Base-by-base conservation (phyloP, 1,140 invertebrate genomes). In the Arctopsyche grandis region DNA sequence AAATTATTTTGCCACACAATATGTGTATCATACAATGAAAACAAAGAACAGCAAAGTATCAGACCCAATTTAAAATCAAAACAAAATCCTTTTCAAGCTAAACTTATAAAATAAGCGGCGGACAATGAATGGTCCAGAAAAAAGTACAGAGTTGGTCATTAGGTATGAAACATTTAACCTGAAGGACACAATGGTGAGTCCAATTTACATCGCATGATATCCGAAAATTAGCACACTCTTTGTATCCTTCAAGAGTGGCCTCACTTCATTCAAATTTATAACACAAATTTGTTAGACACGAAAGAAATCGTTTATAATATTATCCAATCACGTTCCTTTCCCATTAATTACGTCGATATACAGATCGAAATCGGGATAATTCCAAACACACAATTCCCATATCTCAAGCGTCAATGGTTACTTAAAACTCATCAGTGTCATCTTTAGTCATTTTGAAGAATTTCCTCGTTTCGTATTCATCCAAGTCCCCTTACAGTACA, bases 151-250 rank as follows among this genome's bases (percentile, higher is more conserved):
- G 5, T 19, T 21, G 56, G 56, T 21, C 16, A 60, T 60, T 60
- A 19, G n/a, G 9, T 60, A 19, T 16, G 56, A 60, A 60, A 5
- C 3, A 19, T 60, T 60, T 21, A 19, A 60, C 16, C 56, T 10
- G 19, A 60, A 60, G n/a, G 56, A 60, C 56, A 60, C 56, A 60
- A 60, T 60, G 56, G 56, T 21, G 56, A 19, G 56, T 60, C 56
- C 56, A 60, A 60, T 60, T 60, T 38, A 38, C 56, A 60, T 60
- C 56, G 56, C 56, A 60, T 60, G 56, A 60, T 60, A 21, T 5
- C n/a, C 56, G n/a, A 9, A 16, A 60, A 60, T 60, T 60, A 60
- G 21, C 56, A 60, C 56, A 16, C 56, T 38, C 29, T 38, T 38
- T 21, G 16, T 21, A 9, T 60, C 21, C 21, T 21, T 1, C 9